Conservation (phyloP, 2,888 invertebrate species). For the Zaprionus obscuricornis region DNA sequence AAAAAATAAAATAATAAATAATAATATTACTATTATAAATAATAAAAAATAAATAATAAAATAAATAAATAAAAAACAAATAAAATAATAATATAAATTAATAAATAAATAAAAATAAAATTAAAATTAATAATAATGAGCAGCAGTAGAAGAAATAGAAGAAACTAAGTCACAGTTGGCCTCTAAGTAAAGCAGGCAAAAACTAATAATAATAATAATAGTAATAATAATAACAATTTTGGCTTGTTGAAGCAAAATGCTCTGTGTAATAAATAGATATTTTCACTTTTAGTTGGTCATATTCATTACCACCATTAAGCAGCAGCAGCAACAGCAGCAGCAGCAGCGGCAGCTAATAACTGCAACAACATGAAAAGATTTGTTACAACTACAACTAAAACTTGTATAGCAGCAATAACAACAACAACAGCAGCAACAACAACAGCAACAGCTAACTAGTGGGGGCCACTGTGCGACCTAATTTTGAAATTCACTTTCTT, state of each 20-base stretch:
- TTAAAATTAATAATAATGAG: no score
- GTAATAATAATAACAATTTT: no score
- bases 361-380: conserved; percentile 40
- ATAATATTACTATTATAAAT: no score
- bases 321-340: conserved; percentile 1
- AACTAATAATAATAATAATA: no score
- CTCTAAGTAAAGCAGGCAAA: no score
- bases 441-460: not conserved
- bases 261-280: conserved; percentile 43
- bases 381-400: conserved; percentile 43
- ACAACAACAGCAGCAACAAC: conserved; percentile 17
- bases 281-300: conserved; percentile 66
- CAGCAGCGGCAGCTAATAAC: conserved; percentile 7
- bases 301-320: conserved; percentile 46
- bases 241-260: conserved; percentile 10
- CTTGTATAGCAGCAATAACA: conserved; percentile 19
- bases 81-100: no score
- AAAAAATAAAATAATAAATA: no score
- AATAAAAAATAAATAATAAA: no score
- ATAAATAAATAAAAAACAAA: no score
- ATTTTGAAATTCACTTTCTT: conserved; percentile 73
- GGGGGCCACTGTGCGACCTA: conserved; percentile 47
- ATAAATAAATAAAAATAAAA: no score
- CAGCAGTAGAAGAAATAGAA: no score
- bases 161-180: no score